Evolutionary conservation across 2,113 vertebrate genomes (phyloP).

Genomic region (Oxyura jamaicensis): DNA sequence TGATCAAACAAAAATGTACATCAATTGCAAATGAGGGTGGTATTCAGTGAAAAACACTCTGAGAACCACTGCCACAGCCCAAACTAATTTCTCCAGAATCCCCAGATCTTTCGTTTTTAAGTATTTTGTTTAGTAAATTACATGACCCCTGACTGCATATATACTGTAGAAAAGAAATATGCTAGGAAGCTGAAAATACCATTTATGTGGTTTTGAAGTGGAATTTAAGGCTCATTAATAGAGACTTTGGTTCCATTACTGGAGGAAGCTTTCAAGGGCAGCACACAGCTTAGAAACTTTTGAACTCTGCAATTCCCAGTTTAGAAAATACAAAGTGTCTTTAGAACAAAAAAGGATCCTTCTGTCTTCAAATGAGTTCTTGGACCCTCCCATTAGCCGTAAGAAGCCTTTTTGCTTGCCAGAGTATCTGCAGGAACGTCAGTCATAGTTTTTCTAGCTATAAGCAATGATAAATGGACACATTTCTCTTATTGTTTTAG

Average conservation of each 20-base stretch:
- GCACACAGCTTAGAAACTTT: not conserved
- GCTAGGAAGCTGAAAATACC: not conserved
- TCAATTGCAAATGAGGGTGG: not conserved
- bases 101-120: not conserved
- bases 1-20: not conserved
- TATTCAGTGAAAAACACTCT: not conserved
- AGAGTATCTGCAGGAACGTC: not conserved
- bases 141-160: not conserved
- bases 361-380: not conserved
- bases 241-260: not conserved
- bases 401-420: slow-evolving; percentile 33
- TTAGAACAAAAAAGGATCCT: not conserved
- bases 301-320: not conserved
- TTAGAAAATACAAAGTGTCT: not conserved
- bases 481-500: slow-evolving; percentile 25
- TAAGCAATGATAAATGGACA: not conserved
- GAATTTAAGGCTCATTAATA: not conserved
- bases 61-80: not conserved
- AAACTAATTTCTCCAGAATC: not conserved
- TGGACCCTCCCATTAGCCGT: not conserved
- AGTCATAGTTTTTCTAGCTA: not conserved
- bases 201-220: not conserved
- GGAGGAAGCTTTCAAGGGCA: not conserved
- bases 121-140: not conserved
- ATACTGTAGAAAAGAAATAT: not conserved